phyloP scores from a whole-genome alignment of 2,113 vertebrate species.

The Glaucidium brasilianum region DNA sequence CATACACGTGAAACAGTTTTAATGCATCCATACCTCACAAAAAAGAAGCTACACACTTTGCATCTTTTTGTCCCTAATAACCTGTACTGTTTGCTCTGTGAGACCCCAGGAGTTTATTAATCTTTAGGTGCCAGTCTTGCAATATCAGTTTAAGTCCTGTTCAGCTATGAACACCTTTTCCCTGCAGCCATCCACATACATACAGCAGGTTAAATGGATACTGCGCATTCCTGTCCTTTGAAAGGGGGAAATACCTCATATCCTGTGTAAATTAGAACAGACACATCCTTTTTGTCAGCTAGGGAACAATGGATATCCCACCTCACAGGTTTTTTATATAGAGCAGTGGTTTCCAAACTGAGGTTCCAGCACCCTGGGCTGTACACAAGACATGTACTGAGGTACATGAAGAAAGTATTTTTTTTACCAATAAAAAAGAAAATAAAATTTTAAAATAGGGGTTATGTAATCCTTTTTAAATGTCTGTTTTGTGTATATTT shows the following conservation, averaged over 20 bases:
- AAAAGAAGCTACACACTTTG: neutral
- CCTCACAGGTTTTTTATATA: neutral
- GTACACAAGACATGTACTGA: neutral
- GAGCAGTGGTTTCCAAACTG: neutral
- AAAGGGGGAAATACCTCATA: neutral
- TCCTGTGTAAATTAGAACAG: neutral
- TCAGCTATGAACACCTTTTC: neutral
- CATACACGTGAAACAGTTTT: neutral
- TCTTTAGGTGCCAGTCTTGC: neutral
- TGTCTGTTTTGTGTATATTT: neutral
- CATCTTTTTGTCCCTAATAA: neutral
- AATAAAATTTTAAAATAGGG: neutral
- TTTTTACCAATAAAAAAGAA: neutral
- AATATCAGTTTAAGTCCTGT: neutral
- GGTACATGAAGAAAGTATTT: neutral
- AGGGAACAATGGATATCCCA: neutral
- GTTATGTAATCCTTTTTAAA: neutral
- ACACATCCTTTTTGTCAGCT: neutral
- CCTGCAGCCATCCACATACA: neutral
- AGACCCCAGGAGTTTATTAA: neutral
- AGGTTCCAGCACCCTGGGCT: accelerated
- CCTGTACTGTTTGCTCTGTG: neutral
- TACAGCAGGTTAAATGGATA: neutral
- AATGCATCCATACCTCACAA: neutral
- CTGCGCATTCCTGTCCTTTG: neutral